phyloP scores from a whole-genome alignment of 2,888 invertebrate species.

The Quadroppia sp. region DNA sequence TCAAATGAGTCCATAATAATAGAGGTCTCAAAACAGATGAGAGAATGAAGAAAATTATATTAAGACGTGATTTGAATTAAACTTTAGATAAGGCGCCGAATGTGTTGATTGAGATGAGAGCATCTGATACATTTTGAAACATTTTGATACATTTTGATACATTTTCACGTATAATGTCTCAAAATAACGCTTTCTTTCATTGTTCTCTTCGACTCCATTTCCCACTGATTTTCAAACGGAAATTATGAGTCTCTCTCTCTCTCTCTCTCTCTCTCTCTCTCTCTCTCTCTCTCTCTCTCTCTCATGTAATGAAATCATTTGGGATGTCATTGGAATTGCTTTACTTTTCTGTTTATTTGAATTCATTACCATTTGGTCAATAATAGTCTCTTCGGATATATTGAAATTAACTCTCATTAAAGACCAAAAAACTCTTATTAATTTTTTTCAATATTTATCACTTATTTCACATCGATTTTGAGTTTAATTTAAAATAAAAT shows the following conservation, averaged over 20 bases:
- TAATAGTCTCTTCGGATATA: too few species aligned
- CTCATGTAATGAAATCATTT: background rate
- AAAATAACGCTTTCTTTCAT: constrained; percentile 15
- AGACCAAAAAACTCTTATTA: too few species aligned
- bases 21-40: background rate
- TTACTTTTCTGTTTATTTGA: background rate
- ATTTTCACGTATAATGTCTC: too few species aligned
- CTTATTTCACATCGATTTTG: too few species aligned
- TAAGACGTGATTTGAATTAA: constrained; percentile 21
- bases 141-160: too few species aligned
- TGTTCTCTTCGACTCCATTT: background rate
- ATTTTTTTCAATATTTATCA: background rate
- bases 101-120: constrained; percentile 6
- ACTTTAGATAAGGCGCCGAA: background rate
- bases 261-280: too few species aligned
- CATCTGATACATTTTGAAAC: constrained; percentile 24
- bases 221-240: constrained; percentile 28
- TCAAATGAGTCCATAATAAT: constrained; percentile 13
- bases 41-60: background rate
- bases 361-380: background rate
- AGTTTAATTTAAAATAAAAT: too few species aligned
- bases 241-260: background rate
- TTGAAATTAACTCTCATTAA: too few species aligned
- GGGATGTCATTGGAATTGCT: too few species aligned
- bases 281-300: too few species aligned